Conservation (phyloP, 2,888 invertebrate genomes). For the Agrochola lychnidis region DNA sequence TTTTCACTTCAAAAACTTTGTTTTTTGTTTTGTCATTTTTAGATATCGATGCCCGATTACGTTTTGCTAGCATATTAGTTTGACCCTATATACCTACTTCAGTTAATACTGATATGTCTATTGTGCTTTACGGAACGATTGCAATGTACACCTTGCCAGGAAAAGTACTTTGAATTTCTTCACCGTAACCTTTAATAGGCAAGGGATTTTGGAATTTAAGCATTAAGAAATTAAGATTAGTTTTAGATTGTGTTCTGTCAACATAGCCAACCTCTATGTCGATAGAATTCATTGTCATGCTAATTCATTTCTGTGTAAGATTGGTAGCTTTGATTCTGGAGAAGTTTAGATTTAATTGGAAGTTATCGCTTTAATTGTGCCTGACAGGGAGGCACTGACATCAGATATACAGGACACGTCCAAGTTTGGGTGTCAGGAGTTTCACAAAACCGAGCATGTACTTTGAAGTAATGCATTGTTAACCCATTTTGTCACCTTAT, state of each 20-base stretch:
- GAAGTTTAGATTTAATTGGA: constrained; percentile 7
- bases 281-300: constrained; percentile 47
- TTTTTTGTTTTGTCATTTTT: too few relatives aligned
- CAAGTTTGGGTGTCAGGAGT: too few relatives aligned
- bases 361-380: not conserved
- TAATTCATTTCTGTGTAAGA: constrained; percentile 22
- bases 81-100: too few relatives aligned
- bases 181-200: not conserved
- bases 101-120: too few relatives aligned
- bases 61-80: too few relatives aligned
- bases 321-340: not conserved
- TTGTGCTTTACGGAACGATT: not conserved
- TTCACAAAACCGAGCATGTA: too few relatives aligned
- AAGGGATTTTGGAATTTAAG: not conserved
- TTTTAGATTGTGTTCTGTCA: not conserved
- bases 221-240: not conserved
- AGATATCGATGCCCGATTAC: too few relatives aligned
- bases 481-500: too few relatives aligned
- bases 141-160: not conserved
- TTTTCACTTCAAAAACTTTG: too few relatives aligned
- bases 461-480: too few relatives aligned
- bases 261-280: not conserved
- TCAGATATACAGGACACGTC: too few relatives aligned
- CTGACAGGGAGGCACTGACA: too few relatives aligned
- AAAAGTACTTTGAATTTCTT: constrained; percentile 2